Percentiles rank a stretch among this genome's conserved stretches.
Evolutionary conservation across 2,797 vertebrate genomes (phyloP).

Genomic region (Acipenser ruthenus): DNA sequence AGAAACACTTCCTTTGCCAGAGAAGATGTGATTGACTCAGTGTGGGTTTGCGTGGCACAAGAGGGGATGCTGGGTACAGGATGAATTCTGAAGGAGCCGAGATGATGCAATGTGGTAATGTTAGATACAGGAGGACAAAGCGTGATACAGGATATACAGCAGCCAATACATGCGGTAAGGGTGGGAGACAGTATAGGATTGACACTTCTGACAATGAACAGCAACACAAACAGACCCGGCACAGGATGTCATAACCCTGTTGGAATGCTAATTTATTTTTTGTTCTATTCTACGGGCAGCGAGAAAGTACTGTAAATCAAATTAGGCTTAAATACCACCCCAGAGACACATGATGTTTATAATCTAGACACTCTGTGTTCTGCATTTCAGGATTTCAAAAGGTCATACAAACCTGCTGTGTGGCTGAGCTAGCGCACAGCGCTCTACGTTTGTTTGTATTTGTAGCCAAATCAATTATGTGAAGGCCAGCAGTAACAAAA

Average conservation of each 20-base stretch:
- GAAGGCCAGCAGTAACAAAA: neutral
- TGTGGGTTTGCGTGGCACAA: neutral
- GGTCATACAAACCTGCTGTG: neutral
- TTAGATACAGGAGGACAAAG: no score
- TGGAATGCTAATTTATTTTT: no score
- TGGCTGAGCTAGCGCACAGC: constrained; percentile 6
- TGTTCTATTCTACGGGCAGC: neutral
- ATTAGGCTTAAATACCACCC: neutral
- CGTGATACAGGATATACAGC: no score
- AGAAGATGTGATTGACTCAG: neutral
- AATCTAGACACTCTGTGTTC: neutral
- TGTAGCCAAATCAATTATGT: constrained; percentile 5
- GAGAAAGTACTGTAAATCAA: neutral
- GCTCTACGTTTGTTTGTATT: constrained; percentile 2
- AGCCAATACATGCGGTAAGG: no score
- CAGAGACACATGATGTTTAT: neutral
- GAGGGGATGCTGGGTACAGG: neutral
- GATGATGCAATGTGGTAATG: no score
- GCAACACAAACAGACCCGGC: no score
- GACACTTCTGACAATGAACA: no score
- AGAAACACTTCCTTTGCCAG: neutral
- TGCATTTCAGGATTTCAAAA: constrained; percentile 5
- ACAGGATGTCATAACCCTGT: no score
- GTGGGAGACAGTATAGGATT: no score
- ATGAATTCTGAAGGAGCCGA: no score